phyloP scores from a whole-genome alignment of 2,113 vertebrate genomes.

The Microcebus lehilahytsara region DNA sequence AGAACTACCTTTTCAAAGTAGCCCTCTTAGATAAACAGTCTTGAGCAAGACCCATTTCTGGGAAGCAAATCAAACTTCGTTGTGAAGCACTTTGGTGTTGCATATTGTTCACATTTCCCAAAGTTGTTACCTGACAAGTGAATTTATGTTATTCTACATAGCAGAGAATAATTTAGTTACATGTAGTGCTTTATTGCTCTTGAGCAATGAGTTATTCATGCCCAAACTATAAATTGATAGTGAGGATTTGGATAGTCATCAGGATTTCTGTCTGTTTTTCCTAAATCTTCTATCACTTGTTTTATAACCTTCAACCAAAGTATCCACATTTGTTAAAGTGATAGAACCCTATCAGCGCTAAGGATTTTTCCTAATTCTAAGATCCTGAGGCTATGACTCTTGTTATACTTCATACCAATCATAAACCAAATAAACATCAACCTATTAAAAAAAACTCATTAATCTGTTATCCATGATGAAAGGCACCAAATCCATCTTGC shows the following conservation, averaged over 20 bases:
- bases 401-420: not conserved
- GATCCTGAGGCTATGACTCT: not conserved
- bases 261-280: not conserved
- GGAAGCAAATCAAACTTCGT: not conserved
- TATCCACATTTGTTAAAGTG: not conserved
- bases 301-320: not conserved
- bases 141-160: not conserved
- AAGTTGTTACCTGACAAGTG: not conserved
- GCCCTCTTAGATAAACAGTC: not conserved
- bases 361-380: not conserved
- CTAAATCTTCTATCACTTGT: not conserved
- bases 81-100: not conserved
- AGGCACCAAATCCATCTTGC: not conserved
- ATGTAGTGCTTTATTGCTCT: not conserved
- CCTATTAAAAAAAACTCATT: not conserved
- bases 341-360: not conserved
- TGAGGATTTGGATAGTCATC: not conserved
- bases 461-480: not conserved
- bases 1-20: not conserved
- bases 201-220: not conserved
- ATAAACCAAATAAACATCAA: slow-evolving; percentile 24
- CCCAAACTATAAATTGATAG: not conserved
- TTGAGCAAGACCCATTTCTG: not conserved
- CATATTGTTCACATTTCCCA: slow-evolving; percentile 4
- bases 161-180: not conserved